Percentiles rank a stretch among this genome's conserved stretches.
Evolutionary conservation across 2,797 vertebrate species (phyloP).

Genomic region (Pelochelys cantorii): DNA sequence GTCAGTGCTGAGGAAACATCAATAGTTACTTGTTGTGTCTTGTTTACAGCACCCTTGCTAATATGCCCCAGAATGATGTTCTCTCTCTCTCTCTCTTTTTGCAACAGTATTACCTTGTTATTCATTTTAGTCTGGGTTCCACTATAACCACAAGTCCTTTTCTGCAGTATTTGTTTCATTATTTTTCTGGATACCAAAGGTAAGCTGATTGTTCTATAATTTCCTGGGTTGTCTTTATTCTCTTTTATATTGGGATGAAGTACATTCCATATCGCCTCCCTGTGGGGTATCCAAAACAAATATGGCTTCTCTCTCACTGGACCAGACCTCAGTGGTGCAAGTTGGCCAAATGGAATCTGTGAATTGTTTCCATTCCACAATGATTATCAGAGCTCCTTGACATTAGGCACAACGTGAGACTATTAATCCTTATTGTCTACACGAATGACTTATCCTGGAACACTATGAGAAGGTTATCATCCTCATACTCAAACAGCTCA

Average conservation of each 20-base stretch:
- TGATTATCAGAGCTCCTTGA: not conserved
- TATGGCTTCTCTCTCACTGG: not conserved
- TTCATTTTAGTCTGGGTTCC: not conserved
- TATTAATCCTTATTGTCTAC: not conserved
- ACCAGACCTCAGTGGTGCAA: not conserved
- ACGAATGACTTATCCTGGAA: rapidly evolving
- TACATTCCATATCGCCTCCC: rapidly evolving
- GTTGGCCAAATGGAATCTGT: rapidly evolving
- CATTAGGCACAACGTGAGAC: not conserved
- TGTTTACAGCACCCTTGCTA: not conserved
- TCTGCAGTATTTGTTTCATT: not conserved
- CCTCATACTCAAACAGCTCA: not conserved
- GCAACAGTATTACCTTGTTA: not conserved
- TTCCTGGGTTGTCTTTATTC: not conserved
- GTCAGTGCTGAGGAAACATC: not conserved
- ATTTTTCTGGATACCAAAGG: not conserved
- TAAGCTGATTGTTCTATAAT: not conserved
- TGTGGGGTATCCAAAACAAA: not conserved
- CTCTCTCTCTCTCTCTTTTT: not conserved
- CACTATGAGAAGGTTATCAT: not conserved
- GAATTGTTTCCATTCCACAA: not conserved
- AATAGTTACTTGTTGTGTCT: not conserved
- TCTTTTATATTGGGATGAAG: not conserved
- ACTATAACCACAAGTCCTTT: not conserved
- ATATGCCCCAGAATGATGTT: not conserved